Conservation (phyloP, 2,888 invertebrate genomes). For the Pseudococcus viburni region DNA sequence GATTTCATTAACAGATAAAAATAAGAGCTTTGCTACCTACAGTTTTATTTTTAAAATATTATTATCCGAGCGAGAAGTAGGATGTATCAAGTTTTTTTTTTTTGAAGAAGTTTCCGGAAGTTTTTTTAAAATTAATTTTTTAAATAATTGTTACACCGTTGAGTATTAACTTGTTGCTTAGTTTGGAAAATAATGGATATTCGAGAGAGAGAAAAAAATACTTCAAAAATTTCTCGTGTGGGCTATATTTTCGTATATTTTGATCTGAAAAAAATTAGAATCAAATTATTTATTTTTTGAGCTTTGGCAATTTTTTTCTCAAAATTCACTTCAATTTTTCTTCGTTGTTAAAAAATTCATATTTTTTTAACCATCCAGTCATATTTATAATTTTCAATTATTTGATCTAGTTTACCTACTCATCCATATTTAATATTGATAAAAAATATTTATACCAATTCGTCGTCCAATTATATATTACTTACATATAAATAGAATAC, state of each 20-base stretch:
- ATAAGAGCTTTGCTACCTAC: neutral
- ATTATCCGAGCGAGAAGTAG: neutral
- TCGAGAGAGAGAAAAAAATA: neutral
- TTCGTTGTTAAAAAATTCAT: too few relatives aligned
- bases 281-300: too few relatives aligned
- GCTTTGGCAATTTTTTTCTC: too few relatives aligned
- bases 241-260: neutral
- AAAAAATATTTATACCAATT: neutral
- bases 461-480: neutral
- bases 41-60: neutral
- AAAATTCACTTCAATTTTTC: neutral
- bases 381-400: neutral
- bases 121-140: constrained; percentile 11
- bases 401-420: neutral
- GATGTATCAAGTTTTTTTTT: neutral
- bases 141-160: neutral
- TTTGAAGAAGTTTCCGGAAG: neutral
- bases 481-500: neutral
- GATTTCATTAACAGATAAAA: neutral
- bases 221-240: too few relatives aligned
- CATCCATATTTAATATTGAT: neutral
- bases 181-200: neutral
- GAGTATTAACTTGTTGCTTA: neutral
- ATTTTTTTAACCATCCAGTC: too few relatives aligned
- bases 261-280: neutral